Conservation (phyloP, 2,797 vertebrate species). For the Pristis pectinata region DNA sequence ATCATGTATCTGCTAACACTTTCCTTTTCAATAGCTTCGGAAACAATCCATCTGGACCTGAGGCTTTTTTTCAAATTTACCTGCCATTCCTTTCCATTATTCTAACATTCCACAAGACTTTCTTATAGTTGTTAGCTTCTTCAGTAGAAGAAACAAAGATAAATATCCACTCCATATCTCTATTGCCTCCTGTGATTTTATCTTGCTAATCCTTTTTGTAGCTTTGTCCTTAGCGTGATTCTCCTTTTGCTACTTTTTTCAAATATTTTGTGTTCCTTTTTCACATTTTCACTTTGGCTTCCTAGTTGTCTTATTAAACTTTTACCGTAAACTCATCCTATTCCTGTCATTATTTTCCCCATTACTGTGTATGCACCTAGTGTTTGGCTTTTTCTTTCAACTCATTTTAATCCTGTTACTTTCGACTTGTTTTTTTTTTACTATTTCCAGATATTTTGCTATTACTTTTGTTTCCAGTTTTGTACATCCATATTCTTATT, state of each 20-base stretch:
- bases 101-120: background rate
- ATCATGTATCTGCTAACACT: background rate
- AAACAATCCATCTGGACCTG: background rate
- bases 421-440: background rate
- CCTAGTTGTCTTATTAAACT: background rate
- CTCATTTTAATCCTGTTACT: background rate
- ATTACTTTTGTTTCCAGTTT: background rate
- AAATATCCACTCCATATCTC: background rate
- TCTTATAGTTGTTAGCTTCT: background rate
- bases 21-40: background rate
- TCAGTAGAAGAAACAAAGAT: background rate
- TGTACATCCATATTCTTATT: background rate
- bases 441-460: background rate
- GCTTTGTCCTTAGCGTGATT: no score
- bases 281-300: background rate
- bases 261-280: background rate
- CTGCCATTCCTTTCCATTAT: background rate
- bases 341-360: background rate
- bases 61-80: background rate
- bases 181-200: background rate
- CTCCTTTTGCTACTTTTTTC: background rate
- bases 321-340: background rate
- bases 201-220: background rate
- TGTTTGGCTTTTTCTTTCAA: background rate
- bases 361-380: background rate